phyloP scores from a whole-genome alignment of 2,797 vertebrate species.

The Apogon hyalosoma region DNA sequence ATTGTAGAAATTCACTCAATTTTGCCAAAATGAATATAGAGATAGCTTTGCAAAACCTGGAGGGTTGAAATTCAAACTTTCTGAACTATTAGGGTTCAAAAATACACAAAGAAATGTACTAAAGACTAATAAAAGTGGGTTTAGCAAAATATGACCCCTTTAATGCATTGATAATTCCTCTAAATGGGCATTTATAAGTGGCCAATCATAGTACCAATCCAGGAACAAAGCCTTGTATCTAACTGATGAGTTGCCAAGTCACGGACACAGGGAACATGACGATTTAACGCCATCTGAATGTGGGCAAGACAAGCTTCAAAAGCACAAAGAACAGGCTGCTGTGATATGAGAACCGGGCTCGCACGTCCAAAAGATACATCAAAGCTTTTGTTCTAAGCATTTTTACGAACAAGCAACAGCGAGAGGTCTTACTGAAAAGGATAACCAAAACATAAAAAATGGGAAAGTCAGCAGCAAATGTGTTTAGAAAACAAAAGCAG shows the following conservation, averaged over 20 bases:
- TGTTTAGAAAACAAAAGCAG: conserved; percentile 52
- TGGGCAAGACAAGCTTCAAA: conserved; percentile 50
- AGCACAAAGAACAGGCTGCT: conserved; percentile 49
- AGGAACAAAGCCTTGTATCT: conserved; percentile 57
- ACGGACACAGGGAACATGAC: conserved; percentile 21
- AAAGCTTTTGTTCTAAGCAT: conserved; percentile 22
- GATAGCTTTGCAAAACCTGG: too few relatives aligned
- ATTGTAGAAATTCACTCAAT: too few relatives aligned
- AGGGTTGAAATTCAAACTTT: too few relatives aligned
- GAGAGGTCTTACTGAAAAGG: conserved; percentile 36
- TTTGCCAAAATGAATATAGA: too few relatives aligned
- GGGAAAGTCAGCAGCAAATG: conserved; percentile 47
- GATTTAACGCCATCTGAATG: conserved; percentile 56
- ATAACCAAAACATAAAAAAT: conserved; percentile 48
- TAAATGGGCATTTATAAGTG: conserved; percentile 17
- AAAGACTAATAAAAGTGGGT: too few relatives aligned
- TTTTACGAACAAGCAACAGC: conserved; percentile 7
- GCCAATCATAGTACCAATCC: neutral
- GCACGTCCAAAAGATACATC: conserved; percentile 36
- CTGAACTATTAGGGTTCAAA: too few relatives aligned
- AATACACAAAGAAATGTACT: too few relatives aligned
- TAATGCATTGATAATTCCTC: conserved; percentile 33
- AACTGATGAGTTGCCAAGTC: conserved; percentile 34
- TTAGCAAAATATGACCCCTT: neutral
- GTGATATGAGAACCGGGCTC: conserved; percentile 48